These are phyloP conservation scores for Platanista minor DNA, from an alignment of 2,113 vertebrate genomes.

Conservation along the genomic window DNA sequence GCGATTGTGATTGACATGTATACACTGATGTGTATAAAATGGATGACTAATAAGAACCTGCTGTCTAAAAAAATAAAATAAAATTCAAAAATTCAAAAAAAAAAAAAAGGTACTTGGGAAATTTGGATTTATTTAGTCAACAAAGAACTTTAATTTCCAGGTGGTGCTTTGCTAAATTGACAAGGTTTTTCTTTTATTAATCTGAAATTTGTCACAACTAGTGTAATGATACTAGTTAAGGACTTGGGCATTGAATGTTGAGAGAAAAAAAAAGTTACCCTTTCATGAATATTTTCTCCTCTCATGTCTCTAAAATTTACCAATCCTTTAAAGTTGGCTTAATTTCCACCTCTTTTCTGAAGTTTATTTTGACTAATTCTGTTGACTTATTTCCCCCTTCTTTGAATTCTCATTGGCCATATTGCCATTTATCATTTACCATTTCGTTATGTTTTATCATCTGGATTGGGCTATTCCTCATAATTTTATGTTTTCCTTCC, in stretches of 20 bases:
- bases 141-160: not conserved
- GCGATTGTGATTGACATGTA: no score
- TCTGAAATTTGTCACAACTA: conserved; percentile 13
- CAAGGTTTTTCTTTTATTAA: not conserved
- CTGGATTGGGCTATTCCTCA: not conserved
- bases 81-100: no score
- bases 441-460: not conserved
- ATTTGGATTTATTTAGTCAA: not conserved
- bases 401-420: not conserved
- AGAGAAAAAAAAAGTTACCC: not conserved
- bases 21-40: no score
- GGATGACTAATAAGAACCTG: no score
- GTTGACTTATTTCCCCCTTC: not conserved
- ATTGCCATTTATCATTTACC: not conserved
- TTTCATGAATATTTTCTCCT: not conserved
- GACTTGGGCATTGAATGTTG: not conserved
- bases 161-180: not conserved
- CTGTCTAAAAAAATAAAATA: no score
- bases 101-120: not conserved
- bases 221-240: not conserved
- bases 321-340: not conserved
- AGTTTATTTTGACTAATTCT: not conserved
- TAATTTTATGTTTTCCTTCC: not conserved
- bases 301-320: not conserved
- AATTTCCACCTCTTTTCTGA: not conserved